Conservation (phyloP, 2,888 invertebrate genomes). For the Drosophila neonasuta region DNA sequence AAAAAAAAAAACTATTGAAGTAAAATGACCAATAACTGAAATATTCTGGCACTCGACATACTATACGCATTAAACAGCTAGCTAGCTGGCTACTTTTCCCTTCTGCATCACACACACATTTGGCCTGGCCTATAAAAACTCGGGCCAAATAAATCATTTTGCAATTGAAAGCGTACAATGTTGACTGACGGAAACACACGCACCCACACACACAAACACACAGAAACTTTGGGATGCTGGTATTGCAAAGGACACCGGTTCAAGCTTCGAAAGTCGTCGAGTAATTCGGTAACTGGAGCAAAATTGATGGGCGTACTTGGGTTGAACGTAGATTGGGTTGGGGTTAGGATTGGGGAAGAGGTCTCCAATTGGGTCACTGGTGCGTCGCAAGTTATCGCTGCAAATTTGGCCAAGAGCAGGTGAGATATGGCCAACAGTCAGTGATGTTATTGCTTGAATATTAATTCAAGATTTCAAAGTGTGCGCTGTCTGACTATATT, state of each 20-base stretch:
- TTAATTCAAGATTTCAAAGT: neutral
- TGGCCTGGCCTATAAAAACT: conserved; percentile 59
- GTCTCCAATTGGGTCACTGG: conserved; percentile 7
- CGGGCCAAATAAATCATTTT: conserved; percentile 81
- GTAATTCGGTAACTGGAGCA: neutral
- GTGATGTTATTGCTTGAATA: neutral
- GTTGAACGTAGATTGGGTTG: neutral
- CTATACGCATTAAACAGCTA: conserved; percentile 14
- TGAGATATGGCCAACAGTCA: neutral
- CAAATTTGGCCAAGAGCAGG: neutral
- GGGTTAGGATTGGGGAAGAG: neutral
- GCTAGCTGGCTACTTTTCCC: conserved; percentile 1
- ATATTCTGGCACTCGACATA: conserved; percentile 5
- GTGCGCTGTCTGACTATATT: neutral
- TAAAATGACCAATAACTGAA: conserved; percentile 38
- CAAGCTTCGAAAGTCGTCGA: neutral
- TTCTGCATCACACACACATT: conserved; percentile 19
- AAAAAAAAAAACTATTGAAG: conserved; percentile 25
- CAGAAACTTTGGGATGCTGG: neutral
- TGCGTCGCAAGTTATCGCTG: neutral
- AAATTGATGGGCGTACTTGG: conserved; percentile 30
- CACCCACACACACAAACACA: neutral
- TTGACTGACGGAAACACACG: conserved; percentile 27
- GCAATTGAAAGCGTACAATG: conserved; percentile 69
- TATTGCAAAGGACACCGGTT: neutral